A percentile compares a stretch with the other conserved stretches of the same genome.
Conservation (phyloP, 2,113 vertebrate genomes). For the Oreochromis tanganicae region DNA sequence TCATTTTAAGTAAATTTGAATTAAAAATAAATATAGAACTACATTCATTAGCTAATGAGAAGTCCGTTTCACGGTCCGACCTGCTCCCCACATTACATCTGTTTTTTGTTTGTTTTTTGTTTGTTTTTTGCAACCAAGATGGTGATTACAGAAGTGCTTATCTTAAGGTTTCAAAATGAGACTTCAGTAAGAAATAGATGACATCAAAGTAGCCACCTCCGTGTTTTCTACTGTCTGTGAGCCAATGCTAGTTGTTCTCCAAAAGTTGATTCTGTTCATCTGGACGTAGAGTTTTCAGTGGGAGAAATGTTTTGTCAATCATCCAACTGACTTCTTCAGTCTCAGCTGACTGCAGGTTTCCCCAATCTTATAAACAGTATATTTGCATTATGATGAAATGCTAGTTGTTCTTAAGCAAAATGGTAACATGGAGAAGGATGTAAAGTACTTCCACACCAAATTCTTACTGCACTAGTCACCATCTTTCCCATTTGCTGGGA, state of each 20-base stretch:
- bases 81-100: too few species aligned
- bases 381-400: not conserved
- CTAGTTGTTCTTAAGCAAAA: not conserved
- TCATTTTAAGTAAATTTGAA: not conserved
- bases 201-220: fast-evolving
- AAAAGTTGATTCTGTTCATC: too few species aligned
- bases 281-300: too few species aligned
- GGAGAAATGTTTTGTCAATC: too few species aligned
- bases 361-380: too few species aligned
- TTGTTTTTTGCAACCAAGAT: not conserved
- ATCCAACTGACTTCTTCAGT: too few species aligned
- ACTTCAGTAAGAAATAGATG: not conserved
- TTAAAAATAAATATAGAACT: too few species aligned
- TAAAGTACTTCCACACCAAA: not conserved
- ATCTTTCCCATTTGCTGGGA: not conserved
- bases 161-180: not conserved
- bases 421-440: not conserved
- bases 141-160: not conserved
- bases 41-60: too few species aligned
- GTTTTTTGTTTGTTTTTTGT: too few species aligned
- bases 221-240: not conserved
- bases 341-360: too few species aligned
- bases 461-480: not conserved
- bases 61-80: too few species aligned
- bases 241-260: not conserved